Base-by-base conservation (phyloP, 2,888 invertebrate species). In the Amiota minor region DNA sequence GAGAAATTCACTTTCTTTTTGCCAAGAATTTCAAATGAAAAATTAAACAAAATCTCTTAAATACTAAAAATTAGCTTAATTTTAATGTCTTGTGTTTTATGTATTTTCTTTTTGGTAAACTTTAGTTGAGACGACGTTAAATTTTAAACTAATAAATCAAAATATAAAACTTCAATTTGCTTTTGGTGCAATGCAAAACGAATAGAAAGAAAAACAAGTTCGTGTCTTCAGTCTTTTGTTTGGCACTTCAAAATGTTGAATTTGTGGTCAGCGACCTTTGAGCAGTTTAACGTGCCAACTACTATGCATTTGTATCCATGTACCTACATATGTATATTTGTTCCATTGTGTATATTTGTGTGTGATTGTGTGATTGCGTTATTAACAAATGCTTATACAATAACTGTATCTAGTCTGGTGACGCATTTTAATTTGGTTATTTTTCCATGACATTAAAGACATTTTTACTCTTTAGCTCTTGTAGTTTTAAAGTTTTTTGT, bases 1-100 rank as follows among this genome's bases (percentile, higher is more conserved):
- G 71, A 81, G 85, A 85, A 82, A 85, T 82, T 78, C 83, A 83
- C 83, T 83, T 83, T 83, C 83, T 85, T 84, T 83, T 82, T 77
- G 81, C 75, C 79, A 80, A 83, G 83, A 85, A 82, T 79, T 23
- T 62, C 35, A 65, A 47, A n/a, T 46, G 18, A 46, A n/a, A 65
- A 16, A 65, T 18, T 4, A 46, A 18, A 65, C 1, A 46, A 50
- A 35, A 35, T 62, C n/a, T 35, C 23, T 35, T n/a, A 35, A 35
- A 62, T 35, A 14, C 8, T 23, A 61, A 61, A 61, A 18, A 14
- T 61, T 61, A 23, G 10, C n/a, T 53, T 53, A n/a, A 35, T 35
- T 53, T 53, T 9, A n/a, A 53, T 53, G 53, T 53, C 12, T 53
- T 53, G 1, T 50, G 50, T 50, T 4, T 50, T 50, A 2, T 50